Percentiles rank a stretch among this genome's conserved stretches.
These are phyloP conservation scores for Linepithema humile DNA, from an alignment of 1,140 invertebrate species.

Conservation along the genomic window DNA sequence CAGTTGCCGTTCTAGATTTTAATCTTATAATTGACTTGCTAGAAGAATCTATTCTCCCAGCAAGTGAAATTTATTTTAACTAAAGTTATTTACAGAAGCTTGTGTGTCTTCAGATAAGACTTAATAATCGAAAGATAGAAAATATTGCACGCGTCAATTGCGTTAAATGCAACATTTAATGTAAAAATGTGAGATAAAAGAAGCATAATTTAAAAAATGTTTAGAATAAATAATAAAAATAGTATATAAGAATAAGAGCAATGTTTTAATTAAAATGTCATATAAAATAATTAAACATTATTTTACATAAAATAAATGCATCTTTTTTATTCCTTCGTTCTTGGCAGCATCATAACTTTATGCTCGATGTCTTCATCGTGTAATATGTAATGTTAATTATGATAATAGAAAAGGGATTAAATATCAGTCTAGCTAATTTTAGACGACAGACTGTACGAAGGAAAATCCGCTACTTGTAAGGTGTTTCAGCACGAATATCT, in stretches of 20 bases:
- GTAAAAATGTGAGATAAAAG: too few relatives aligned
- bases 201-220: too few relatives aligned
- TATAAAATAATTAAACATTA: not conserved
- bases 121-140: not conserved
- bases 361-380: not conserved
- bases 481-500: constrained; percentile 20
- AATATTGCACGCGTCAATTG: not conserved
- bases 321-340: not conserved
- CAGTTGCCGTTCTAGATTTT: not conserved
- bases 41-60: not conserved
- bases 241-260: not conserved
- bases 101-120: not conserved
- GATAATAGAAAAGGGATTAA: constrained; percentile 16
- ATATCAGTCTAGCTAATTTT: constrained; percentile 6
- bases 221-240: not conserved
- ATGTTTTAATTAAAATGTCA: not conserved
- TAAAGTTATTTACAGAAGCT: not conserved
- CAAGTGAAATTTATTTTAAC: not conserved
- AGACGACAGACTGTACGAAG: not conserved
- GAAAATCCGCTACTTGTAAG: constrained; percentile 2
- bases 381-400: not conserved
- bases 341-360: not conserved
- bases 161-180: not conserved
- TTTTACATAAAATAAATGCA: not conserved
- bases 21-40: not conserved